Evolutionary conservation across 2,888 invertebrate genomes (phyloP), one percentile per base, ranked within the genome.

Genomic region (Drosophila antonietae): DNA sequence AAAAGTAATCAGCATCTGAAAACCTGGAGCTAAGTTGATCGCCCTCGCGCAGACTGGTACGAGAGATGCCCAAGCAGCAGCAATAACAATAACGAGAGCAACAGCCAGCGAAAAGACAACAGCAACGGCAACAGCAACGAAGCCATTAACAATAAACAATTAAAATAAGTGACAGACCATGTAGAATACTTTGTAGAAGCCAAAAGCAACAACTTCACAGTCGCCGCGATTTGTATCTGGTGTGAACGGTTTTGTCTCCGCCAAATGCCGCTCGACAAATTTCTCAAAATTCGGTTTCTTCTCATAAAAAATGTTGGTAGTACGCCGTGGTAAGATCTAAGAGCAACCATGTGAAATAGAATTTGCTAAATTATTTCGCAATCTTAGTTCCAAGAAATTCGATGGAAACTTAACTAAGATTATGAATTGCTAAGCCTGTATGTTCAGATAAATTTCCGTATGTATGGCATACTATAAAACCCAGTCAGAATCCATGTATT

Each of bases 41-140:
- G 89, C 89, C 90, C 90, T 88, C 83, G 71, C 78, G 72, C 75
- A 63, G 78, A 67, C 81, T 90, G 88, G 89, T 88, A 88, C 83
- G 66, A 75, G 60, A 72, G 81, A 71, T 75, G 68, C 58, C 72
- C 66, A 75, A 70, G 66, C 55, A 67, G 55, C 60, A 49, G 4
- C n/a, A 23, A 23, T 23, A 23, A 23, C 23, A 23, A 4, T 28
- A 68, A 67, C 37, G 46, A 56, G 23, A 67, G 41, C 31, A 68
- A 39, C 43, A 57, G 49, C 55, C 61, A 51, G 18, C 43, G 28
- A 62, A 47, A 62, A 61, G 18, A 51, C 33, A 51, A 14, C 18
- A 51, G 59, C 57, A 68, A 49, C 35, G 20, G 56, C 57, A 60
- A 46, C 57, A 67, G 60, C 61, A 73, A 64, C 73, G 68, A 65